phyloP scores from a whole-genome alignment of 2,888 invertebrate species.

The Odontocerum albicorne region DNA sequence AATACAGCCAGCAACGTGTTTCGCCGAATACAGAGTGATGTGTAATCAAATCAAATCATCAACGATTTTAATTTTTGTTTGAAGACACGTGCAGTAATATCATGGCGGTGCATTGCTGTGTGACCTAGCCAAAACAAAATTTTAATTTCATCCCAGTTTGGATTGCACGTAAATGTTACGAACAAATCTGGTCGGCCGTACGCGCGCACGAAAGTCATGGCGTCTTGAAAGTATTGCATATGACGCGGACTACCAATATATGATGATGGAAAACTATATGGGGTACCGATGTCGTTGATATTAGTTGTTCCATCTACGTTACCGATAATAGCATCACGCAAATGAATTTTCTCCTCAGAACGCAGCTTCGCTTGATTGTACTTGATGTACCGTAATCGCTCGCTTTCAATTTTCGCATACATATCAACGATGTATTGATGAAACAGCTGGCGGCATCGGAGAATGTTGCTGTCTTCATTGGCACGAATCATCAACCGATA shows the following conservation, averaged over 20 bases:
- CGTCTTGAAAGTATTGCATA: conserved; percentile 8
- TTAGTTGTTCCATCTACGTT: conserved; percentile 26
- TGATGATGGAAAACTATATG: conserved; percentile 5
- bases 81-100: too few species aligned
- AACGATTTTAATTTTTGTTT: too few species aligned
- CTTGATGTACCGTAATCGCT: conserved; percentile 40
- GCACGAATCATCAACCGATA: conserved; percentile 38
- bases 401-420: conserved; percentile 44
- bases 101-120: too few species aligned
- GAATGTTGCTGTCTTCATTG: conserved; percentile 38
- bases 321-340: conserved; percentile 35
- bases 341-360: too few species aligned
- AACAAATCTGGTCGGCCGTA: conserved; percentile 8
- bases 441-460: conserved; percentile 39
- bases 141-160: too few species aligned
- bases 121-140: conserved; percentile 4
- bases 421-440: conserved; percentile 42
- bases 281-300: conserved; percentile 26
- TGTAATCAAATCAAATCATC: too few species aligned
- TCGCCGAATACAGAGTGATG: too few species aligned
- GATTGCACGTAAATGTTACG: too few species aligned
- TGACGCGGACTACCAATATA: not conserved
- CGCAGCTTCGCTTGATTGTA: too few species aligned
- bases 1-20: too few species aligned
- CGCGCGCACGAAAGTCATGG: conserved; percentile 10